phyloP scores from a whole-genome alignment of 35 echinoderm and acorn worm genomes.

The Apostichopus parvimensis region DNA sequence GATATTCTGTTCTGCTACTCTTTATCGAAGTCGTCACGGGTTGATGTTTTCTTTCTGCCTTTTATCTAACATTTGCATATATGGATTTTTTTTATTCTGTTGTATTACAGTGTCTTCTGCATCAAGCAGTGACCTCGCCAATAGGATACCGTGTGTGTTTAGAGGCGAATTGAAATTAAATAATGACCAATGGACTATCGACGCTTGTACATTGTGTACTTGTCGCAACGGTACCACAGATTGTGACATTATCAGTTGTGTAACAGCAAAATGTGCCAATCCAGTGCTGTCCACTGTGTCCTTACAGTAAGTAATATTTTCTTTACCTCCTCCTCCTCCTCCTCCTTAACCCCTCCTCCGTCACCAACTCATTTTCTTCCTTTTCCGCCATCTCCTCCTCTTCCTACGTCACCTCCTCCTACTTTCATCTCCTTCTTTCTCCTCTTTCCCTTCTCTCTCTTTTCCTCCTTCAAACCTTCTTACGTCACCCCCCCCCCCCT shows the following conservation, averaged over 20 bases:
- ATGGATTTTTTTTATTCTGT: not conserved
- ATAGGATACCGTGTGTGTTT: constrained; percentile 17
- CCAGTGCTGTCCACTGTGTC: constrained; percentile 18
- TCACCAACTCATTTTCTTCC: too few relatives aligned
- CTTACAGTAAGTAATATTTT: not conserved
- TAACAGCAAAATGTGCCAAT: not conserved
- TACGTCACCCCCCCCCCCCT: too few relatives aligned
- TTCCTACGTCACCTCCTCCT: too few relatives aligned
- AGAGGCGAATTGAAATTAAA: not conserved
- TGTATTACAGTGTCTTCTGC: not conserved
- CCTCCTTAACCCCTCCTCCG: too few relatives aligned
- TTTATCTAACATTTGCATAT: not conserved
- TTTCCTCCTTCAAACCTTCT: too few relatives aligned
- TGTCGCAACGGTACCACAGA: constrained; percentile 20
- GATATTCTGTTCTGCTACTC: too few relatives aligned
- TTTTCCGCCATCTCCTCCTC: too few relatives aligned
- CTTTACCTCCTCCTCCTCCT: too few relatives aligned
- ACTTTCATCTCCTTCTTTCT: too few relatives aligned
- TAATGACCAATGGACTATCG: not conserved
- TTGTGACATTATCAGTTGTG: constrained; percentile 28
- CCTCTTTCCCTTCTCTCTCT: too few relatives aligned
- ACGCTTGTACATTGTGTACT: not conserved
- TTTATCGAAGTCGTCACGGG: too few relatives aligned
- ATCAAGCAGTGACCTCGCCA: not conserved
- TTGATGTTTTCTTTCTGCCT: too few relatives aligned